Evolutionary conservation across 2,113 vertebrate species (phyloP).

Genomic region (Ginglymostoma cirratum): DNA sequence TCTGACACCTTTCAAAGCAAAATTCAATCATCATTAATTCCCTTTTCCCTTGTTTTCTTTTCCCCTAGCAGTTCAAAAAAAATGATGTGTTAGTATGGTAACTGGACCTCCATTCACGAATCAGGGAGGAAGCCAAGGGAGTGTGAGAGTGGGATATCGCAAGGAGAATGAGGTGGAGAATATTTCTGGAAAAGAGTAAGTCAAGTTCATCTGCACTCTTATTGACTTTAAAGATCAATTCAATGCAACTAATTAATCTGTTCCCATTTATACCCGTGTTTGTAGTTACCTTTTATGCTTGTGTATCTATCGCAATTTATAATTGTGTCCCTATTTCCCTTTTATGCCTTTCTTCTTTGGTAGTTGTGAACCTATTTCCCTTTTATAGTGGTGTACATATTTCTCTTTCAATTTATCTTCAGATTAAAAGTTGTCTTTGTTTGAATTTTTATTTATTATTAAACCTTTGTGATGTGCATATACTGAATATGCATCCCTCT

Average conservation of each 20-base stretch:
- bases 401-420: not conserved
- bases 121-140: not conserved
- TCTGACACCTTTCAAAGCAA: not conserved
- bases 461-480: not conserved
- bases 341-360: no score
- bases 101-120: not conserved
- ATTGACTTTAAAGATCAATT: not conserved
- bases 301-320: no score
- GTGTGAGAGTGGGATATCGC: not conserved
- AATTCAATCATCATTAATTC: not conserved
- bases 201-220: not conserved
- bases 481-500: not conserved
- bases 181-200: not conserved
- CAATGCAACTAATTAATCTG: not conserved
- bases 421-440: not conserved
- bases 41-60: not conserved
- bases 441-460: not conserved
- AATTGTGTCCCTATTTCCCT: no score
- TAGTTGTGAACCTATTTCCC: no score
- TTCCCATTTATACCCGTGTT: not conserved
- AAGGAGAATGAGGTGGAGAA: not conserved
- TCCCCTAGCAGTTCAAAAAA: not conserved
- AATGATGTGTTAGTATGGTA: not conserved
- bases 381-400: not conserved
- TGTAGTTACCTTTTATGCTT: no score